Conservation (phyloP, 2,888 invertebrate species). For the Cerastoderma edule region DNA sequence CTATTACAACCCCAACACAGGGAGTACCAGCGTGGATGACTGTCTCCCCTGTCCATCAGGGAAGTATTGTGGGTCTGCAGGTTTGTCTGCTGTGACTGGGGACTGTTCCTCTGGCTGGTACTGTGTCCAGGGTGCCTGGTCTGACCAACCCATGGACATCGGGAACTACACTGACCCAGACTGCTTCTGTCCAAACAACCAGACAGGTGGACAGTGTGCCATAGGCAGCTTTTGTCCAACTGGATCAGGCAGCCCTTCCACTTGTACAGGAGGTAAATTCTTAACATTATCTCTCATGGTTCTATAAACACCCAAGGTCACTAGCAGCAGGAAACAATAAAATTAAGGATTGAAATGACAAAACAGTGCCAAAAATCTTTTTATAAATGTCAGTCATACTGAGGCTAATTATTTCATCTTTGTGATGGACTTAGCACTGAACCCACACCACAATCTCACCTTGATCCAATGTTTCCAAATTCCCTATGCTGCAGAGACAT, state of each 20-base stretch:
- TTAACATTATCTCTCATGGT: too few species aligned
- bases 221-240: constrained; percentile 79
- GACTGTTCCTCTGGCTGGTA: constrained; percentile 80
- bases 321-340: too few species aligned
- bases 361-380: too few species aligned
- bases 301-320: too few species aligned
- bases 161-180: constrained; percentile 73
- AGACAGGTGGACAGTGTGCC: constrained; percentile 80
- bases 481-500: too few species aligned
- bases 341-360: too few species aligned
- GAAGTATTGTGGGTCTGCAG: constrained; percentile 75
- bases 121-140: constrained; percentile 79
- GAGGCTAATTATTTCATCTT: too few species aligned
- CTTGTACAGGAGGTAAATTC: constrained; percentile 75
- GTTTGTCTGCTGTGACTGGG: constrained; percentile 69
- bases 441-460: too few species aligned
- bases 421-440: too few species aligned
- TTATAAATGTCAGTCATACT: too few species aligned
- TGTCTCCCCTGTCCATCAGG: constrained; percentile 80
- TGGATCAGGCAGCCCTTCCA: constrained; percentile 76
- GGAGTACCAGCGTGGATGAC: constrained; percentile 68
- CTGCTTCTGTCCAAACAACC: constrained; percentile 77
- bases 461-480: too few species aligned
- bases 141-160: constrained; percentile 74
- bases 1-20: constrained; percentile 75